Conservation (phyloP, 1,140 invertebrate species). For the Muscidifurax raptorellus region DNA sequence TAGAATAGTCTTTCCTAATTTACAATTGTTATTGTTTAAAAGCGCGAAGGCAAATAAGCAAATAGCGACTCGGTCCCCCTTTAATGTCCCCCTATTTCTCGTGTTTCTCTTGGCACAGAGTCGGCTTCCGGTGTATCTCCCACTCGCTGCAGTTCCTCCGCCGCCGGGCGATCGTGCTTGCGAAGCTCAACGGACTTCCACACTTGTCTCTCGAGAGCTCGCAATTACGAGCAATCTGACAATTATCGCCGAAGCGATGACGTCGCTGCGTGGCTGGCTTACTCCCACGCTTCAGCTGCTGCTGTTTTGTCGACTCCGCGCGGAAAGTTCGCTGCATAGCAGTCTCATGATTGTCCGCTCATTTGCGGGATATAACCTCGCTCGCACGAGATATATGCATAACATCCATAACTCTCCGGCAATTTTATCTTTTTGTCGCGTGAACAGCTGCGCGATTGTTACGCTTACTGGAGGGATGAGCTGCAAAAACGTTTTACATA, state of each 20-base stretch:
- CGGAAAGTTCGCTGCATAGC: too few relatives aligned
- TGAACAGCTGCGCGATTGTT: neutral
- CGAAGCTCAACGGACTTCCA: constrained; percentile 32
- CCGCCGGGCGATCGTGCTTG: neutral
- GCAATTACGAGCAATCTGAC: constrained; percentile 72
- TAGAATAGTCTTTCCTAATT: neutral
- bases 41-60: neutral
- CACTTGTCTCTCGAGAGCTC: constrained; percentile 69
- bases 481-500: too few relatives aligned
- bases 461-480: too few relatives aligned
- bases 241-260: constrained; percentile 65
- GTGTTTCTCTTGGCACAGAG: constrained; percentile 28
- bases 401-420: neutral
- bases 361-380: constrained; percentile 8
- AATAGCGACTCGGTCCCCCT: neutral
- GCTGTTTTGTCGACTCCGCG: neutral
- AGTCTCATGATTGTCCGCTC: neutral
- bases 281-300: neutral
- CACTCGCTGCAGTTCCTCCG: neutral
- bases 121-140: neutral
- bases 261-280: neutral
- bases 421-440: neutral
- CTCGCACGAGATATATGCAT: neutral
- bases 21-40: constrained; percentile 2
- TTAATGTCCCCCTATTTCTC: too few relatives aligned